Evolutionary conservation across 2,888 invertebrate genomes (phyloP).

Genomic region (Pristionchus arcanus): DNA sequence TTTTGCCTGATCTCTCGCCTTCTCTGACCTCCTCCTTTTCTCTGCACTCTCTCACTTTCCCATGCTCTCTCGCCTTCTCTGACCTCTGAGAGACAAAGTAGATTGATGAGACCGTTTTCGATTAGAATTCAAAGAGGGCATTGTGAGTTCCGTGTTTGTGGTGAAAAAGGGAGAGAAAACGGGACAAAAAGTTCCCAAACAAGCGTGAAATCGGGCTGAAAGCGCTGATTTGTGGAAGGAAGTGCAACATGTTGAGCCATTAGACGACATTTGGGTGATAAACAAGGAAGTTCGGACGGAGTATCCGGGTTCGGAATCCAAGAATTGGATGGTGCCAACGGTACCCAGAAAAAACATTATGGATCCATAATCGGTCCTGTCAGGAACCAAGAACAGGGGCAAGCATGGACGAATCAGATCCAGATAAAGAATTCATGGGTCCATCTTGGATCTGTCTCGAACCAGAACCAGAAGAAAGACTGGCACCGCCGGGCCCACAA

Average conservation of each 20-base stretch:
- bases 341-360: neutral
- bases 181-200: neutral
- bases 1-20: neutral
- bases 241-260: neutral
- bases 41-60: neutral
- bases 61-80: neutral
- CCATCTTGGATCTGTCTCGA: neutral
- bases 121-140: neutral
- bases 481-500: neutral
- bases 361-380: neutral
- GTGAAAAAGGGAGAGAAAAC: neutral
- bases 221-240: neutral
- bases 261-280: neutral
- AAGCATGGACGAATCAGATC: neutral
- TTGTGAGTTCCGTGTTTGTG: neutral
- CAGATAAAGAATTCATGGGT: neutral
- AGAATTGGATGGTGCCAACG: neutral
- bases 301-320: neutral
- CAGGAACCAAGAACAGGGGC: too few relatives aligned
- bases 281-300: neutral
- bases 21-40: neutral
- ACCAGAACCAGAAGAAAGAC: neutral
- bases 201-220: neutral
- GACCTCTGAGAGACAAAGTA: too few relatives aligned
- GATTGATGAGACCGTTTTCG: neutral